phyloP scores from a whole-genome alignment of 1,140 invertebrate species.

The Ylistrum balloti region DNA sequence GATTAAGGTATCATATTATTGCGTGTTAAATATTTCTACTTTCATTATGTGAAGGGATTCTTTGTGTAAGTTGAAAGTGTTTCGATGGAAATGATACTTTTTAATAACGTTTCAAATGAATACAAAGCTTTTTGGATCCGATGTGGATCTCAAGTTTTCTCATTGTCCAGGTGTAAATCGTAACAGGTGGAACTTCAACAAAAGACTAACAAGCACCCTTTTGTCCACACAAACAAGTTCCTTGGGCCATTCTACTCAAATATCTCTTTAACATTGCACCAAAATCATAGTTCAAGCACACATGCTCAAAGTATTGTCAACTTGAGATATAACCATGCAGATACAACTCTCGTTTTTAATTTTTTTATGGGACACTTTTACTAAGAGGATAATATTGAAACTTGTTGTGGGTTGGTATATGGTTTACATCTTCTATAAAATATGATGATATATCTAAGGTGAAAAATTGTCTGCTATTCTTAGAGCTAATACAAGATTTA shows the following conservation, averaged over 20 bases:
- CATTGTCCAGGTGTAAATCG: neutral
- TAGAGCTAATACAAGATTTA: too few species aligned
- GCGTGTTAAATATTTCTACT: neutral
- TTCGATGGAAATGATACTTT: neutral
- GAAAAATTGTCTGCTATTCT: too few species aligned
- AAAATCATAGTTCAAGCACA: neutral
- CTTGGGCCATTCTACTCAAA: neutral
- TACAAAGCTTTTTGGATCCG: neutral
- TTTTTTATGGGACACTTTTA: too few species aligned
- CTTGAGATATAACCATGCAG: neutral
- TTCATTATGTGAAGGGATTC: neutral
- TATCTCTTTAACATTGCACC: neutral
- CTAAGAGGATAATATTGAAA: too few species aligned
- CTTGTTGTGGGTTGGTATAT: too few species aligned
- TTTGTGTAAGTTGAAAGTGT: slow-evolving; percentile 1
- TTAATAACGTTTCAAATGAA: neutral
- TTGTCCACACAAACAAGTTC: neutral
- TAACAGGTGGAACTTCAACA: neutral
- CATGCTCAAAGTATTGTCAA: neutral
- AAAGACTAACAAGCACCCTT: neutral
- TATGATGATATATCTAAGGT: too few species aligned
- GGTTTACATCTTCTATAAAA: too few species aligned
- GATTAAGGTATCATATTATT: neutral
- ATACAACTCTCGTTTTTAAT: too few species aligned
- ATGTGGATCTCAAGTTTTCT: slow-evolving; percentile 19